phyloP scores from a whole-genome alignment of 2,797 vertebrate genomes.

The Macropus fuliginosus region DNA sequence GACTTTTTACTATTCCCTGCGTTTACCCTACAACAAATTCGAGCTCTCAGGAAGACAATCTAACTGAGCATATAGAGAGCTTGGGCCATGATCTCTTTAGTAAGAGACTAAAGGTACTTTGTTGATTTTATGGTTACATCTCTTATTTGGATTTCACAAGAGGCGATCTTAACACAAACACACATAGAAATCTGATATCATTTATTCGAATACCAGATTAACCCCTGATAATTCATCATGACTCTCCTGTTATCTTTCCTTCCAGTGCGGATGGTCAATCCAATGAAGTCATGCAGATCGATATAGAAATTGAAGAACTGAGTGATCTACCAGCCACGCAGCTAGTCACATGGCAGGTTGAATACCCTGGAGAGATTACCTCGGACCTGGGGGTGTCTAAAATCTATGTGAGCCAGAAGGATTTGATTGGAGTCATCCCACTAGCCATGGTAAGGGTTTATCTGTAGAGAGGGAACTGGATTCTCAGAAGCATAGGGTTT shows the following conservation, averaged over 20 bases:
- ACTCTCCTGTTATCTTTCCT: slow-evolving; percentile 17
- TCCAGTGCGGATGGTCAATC: slow-evolving; percentile 76
- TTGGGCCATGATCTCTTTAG: accelerated
- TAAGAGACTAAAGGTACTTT: no score
- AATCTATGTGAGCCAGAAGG: slow-evolving; percentile 93
- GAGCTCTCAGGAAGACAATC: no score
- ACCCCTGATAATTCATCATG: background rate
- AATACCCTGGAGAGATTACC: slow-evolving; percentile 86
- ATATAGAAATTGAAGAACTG: slow-evolving; percentile 92
- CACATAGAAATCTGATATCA: accelerated
- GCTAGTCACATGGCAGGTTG: slow-evolving; percentile 94
- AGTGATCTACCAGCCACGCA: slow-evolving; percentile 89
- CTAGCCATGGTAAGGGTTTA: slow-evolving; percentile 93
- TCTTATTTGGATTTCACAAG: background rate
- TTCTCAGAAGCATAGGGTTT: background rate
- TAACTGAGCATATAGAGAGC: accelerated
- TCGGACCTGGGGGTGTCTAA: slow-evolving; percentile 91
- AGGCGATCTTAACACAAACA: accelerated
- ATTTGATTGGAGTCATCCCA: slow-evolving; percentile 91
- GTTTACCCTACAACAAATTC: background rate
- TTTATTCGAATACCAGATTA: background rate
- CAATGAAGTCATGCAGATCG: slow-evolving; percentile 94
- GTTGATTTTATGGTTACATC: accelerated
- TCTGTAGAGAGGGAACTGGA: accelerated
- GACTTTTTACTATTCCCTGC: accelerated